Percentiles rank a stretch among this genome's conserved stretches.
Conservation (phyloP, 1,140 invertebrate species). For the Melanaphis sacchari region DNA sequence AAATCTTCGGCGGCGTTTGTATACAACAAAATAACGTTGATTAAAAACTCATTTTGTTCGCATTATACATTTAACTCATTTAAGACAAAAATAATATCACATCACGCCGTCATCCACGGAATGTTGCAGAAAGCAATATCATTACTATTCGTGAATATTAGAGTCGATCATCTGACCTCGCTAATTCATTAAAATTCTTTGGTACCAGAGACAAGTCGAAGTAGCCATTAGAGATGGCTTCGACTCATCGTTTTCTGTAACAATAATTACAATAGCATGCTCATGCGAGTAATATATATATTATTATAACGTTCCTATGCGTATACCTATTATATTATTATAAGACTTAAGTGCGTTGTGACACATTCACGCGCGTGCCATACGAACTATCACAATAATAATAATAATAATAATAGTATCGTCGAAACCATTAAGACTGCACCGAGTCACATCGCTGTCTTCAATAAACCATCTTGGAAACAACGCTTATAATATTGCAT, state of each 20-base stretch:
- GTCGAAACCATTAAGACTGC: neutral
- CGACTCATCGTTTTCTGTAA: neutral
- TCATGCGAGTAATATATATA: neutral
- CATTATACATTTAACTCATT: too few species aligned
- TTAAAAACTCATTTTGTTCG: neutral
- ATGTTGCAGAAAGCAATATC: neutral
- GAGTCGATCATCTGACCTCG: neutral
- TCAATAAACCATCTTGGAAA: neutral
- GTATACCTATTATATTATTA: neutral
- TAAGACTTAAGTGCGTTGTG: neutral
- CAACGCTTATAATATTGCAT: neutral
- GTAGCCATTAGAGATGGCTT: neutral
- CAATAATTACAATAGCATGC: neutral
- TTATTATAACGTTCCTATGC: neutral
- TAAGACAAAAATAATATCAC: neutral
- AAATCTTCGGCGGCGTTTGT: neutral
- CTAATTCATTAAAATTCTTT: slow-evolving; percentile 4
- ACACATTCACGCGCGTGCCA: neutral
- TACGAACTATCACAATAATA: neutral
- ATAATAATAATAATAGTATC: neutral
- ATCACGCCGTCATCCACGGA: neutral
- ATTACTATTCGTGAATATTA: neutral
- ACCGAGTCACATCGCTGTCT: neutral
- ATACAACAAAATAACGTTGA: neutral
- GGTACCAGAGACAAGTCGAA: neutral